Percentiles rank a stretch among this genome's conserved stretches.
Evolutionary conservation across 2,888 invertebrate genomes (phyloP).

Genomic region (Chirona hameri): DNA sequence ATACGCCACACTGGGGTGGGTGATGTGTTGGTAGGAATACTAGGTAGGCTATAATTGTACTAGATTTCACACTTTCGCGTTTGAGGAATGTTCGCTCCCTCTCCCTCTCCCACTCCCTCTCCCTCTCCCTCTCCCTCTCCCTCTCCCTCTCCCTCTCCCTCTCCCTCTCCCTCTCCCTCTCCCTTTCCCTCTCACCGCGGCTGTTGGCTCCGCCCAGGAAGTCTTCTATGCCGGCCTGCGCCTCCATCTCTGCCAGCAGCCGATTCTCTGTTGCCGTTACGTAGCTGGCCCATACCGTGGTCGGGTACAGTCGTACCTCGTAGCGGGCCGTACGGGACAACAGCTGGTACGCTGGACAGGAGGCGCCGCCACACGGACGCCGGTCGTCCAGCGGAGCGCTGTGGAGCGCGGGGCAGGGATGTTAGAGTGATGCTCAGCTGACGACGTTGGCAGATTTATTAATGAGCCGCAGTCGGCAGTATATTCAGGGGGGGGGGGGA

Average conservation of each 20-base stretch:
- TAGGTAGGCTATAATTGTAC: too few relatives aligned
- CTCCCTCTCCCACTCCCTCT: background rate
- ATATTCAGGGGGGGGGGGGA: too few relatives aligned
- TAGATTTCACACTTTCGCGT: too few relatives aligned
- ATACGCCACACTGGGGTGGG: too few relatives aligned
- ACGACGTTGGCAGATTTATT: too few relatives aligned
- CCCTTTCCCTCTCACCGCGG: slow-evolving; percentile 31
- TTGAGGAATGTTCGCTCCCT: background rate
- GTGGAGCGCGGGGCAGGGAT: background rate
- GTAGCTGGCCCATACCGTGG: slow-evolving; percentile 40
- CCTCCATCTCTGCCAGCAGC: slow-evolving; percentile 41
- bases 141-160: background rate
- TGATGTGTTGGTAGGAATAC: too few relatives aligned
- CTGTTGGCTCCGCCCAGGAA: slow-evolving; percentile 41
- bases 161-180: background rate
- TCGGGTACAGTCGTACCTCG: slow-evolving; percentile 40
- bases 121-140: background rate
- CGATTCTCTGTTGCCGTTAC: slow-evolving; percentile 40
- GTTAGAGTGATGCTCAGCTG: too few relatives aligned
- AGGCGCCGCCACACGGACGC: background rate
- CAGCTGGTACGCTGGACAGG: background rate
- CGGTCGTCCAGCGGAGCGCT: background rate
- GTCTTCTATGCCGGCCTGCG: slow-evolving; percentile 40
- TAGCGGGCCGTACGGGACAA: slow-evolving; percentile 31
- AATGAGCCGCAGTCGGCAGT: too few relatives aligned